These are phyloP conservation scores for Manis crassicaudata DNA, from an alignment of 2,797 vertebrate species.

Conservation along the genomic window DNA sequence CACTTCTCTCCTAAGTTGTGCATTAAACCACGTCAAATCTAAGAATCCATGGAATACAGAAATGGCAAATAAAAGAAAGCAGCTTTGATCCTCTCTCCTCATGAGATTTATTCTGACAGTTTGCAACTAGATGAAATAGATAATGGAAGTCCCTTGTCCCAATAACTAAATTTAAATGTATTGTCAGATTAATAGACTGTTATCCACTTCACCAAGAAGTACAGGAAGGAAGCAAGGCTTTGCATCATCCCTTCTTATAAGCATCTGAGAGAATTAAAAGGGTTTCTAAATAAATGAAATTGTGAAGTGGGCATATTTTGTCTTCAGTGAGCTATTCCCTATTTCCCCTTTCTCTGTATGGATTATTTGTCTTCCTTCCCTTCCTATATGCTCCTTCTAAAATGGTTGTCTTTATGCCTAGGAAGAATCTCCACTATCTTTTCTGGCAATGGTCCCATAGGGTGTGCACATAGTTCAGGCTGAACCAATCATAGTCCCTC, in stretches of 20 bases:
- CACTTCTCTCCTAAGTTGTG: neutral
- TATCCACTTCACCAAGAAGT: constrained; percentile 72
- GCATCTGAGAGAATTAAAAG: constrained; percentile 63
- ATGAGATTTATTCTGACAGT: constrained; percentile 82
- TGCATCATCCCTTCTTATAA: constrained; percentile 35
- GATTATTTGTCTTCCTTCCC: neutral
- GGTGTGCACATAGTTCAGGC: neutral
- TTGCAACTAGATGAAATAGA: constrained; percentile 79
- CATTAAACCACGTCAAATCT: constrained; percentile 36
- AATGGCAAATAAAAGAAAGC: constrained; percentile 76
- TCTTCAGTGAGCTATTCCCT: neutral
- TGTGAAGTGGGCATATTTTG: neutral
- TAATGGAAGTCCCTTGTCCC: constrained; percentile 82
- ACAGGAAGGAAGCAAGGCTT: constrained; percentile 70
- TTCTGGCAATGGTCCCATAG: neutral
- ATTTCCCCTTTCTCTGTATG: neutral
- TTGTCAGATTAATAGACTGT: constrained; percentile 82
- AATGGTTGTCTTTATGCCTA: neutral
- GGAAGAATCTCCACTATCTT: neutral
- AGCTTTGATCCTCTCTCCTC: constrained; percentile 60
- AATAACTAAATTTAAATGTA: constrained; percentile 80
- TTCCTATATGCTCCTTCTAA: neutral
- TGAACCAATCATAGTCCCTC: neutral
- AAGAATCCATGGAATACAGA: constrained; percentile 75
- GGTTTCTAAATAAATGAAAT: neutral